Evolutionary conservation across 2,113 vertebrate species (phyloP), one percentile per base, ranked within the genome.

Genomic region (Pluvianellus socialis): DNA sequence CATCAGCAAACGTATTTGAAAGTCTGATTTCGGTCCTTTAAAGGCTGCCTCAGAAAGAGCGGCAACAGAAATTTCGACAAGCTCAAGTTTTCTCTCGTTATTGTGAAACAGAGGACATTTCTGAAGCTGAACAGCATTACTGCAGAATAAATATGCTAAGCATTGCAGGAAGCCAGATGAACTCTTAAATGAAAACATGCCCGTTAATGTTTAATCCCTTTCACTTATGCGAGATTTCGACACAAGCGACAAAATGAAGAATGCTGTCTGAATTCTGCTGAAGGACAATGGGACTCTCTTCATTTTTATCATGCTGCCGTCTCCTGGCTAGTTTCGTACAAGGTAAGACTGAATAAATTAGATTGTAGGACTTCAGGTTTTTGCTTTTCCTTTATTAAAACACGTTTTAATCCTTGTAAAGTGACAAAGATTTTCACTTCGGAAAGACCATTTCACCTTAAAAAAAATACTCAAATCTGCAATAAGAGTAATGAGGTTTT

Each of bases 241-340:
- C 21, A 58, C 15, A 33, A 74, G 49, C 68, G 13, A 63, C 88
- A 73, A 53, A 42, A 79, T 44, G 83, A 88, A 61, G 74, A 88
- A 86, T 3, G 33, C 32, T 70, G 52, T 2, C 40, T 47, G 59
- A 62, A 67, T 47, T 30, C 49, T 30, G 38, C 96, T 92, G 91
- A 98, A 98, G 95, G 97, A 94, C 94, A 86, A 40, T 10, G 86
- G 88, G 45, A 62, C 52, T 55, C 45, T 20, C 1, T 30, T 90
- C 87, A 83, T 61, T 81, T 91, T 75, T 40, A 91, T 88, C 90
- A 84, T 80, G 85, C 86, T 88, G 91, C 88, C 72, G 93, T 89
- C 38, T 52, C 82, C 84, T 19, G 71, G 84, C 61, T 68, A 22
- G 62, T 53, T 49, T 59, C 28, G 27, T 4, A 14, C 35, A 27